Evolutionary conservation across 30 jellyfish, hydroid and myxozoan species (phyloP).

Genomic region (Haliclystus octoradiatus): DNA sequence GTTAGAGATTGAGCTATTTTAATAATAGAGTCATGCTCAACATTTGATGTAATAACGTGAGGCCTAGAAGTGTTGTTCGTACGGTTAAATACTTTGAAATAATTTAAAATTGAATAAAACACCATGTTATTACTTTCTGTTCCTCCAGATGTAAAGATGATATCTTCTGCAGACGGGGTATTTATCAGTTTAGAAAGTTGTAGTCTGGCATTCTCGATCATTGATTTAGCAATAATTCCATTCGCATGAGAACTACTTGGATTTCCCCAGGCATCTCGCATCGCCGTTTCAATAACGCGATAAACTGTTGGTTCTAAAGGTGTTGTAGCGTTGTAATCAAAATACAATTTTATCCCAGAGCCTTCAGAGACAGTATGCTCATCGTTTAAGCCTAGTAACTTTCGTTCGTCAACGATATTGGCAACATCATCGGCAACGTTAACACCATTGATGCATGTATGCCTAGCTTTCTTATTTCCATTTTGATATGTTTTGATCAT

Average conservation of each 20-base stretch:
- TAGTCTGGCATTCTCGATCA: constrained; percentile 44
- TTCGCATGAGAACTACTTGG: constrained; percentile 84
- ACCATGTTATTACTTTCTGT: constrained; percentile 83
- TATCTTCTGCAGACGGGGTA: constrained; percentile 19
- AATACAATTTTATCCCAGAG: constrained; percentile 18
- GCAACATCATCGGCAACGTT: too few species aligned
- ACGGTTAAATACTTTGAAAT: constrained; percentile 2
- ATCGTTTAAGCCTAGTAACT: too few species aligned
- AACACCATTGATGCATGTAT: too few species aligned
- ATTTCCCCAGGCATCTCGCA: constrained; percentile 84
- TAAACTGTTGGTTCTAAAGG: constrained; percentile 77
- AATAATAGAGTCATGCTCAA: constrained; percentile 83
- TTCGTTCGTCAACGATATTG: too few species aligned
- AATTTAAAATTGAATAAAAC: constrained; percentile 25
- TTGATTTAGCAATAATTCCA: constrained; percentile 74
- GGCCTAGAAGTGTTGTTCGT: constrained; percentile 13
- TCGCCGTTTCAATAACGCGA: constrained; percentile 37
- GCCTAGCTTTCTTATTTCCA: too few species aligned
- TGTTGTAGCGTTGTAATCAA: constrained; percentile 95
- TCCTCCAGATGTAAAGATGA: constrained; percentile 81
- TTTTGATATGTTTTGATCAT: too few species aligned
- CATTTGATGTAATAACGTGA: constrained; percentile 49
- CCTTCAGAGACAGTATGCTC: too few species aligned
- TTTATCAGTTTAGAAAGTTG: constrained; percentile 57
- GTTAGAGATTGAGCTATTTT: constrained; percentile 30